Percentiles rank a stretch among this genome's conserved stretches.
phyloP scores from a whole-genome alignment of 2,888 invertebrate genomes.

The Anoplius nigerrimus region DNA sequence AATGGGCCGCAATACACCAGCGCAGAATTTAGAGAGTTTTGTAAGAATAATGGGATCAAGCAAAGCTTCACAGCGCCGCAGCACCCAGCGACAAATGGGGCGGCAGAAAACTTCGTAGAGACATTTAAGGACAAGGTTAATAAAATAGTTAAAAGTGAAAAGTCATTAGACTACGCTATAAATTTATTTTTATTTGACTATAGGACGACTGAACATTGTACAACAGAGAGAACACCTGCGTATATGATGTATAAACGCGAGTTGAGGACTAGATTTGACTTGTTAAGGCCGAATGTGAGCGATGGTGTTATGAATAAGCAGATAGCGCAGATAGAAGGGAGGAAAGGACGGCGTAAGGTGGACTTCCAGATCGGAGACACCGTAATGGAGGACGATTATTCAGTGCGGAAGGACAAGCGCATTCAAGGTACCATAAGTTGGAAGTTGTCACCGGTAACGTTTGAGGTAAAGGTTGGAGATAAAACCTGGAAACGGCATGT shows the following conservation, averaged over 20 bases:
- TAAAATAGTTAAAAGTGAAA: constrained; percentile 27
- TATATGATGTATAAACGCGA: constrained; percentile 11
- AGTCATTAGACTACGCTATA: constrained; percentile 8
- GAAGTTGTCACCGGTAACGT: neutral
- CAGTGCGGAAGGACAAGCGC: neutral
- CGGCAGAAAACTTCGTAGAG: constrained; percentile 45
- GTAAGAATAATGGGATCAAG: constrained; percentile 34
- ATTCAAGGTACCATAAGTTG: neutral
- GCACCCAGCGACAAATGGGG: too few relatives aligned
- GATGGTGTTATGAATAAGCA: neutral
- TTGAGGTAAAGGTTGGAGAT: neutral
- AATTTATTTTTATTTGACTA: constrained; percentile 15
- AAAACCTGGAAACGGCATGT: neutral
- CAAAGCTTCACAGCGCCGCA: too few relatives aligned
- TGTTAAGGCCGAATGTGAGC: neutral
- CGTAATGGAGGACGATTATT: neutral
- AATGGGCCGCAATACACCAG: constrained; percentile 31
- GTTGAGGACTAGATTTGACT: constrained; percentile 4
- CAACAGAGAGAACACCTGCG: neutral
- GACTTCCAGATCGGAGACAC: neutral
- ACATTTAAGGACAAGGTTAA: constrained; percentile 38
- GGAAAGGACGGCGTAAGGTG: neutral
- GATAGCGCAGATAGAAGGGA: neutral
- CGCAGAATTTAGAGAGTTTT: constrained; percentile 30
- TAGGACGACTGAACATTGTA: neutral